A percentile compares a stretch with the other conserved stretches of the same genome.
Conservation (phyloP, 2,113 vertebrate species). For the Salvator merianae region DNA sequence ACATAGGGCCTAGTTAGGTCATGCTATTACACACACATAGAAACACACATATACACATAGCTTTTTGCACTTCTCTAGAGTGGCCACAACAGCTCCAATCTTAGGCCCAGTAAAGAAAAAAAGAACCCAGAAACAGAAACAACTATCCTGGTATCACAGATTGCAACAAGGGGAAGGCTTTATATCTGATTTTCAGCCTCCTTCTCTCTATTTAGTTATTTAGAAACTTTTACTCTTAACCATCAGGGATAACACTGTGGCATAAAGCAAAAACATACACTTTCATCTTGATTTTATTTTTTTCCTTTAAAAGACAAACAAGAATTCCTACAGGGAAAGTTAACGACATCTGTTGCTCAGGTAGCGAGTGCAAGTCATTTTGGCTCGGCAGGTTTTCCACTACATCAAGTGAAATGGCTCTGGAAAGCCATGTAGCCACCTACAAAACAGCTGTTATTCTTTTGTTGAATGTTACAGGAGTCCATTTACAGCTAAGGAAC, state of each 20-base stretch:
- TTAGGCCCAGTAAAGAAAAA: no score
- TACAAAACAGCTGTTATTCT: not conserved
- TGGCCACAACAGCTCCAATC: no score
- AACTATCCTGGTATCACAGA: not conserved
- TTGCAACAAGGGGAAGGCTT: not conserved
- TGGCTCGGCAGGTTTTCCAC: not conserved
- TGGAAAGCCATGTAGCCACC: not conserved
- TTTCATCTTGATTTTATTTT: not conserved
- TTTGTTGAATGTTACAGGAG: rapidly evolving
- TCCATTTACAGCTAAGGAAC: rapidly evolving
- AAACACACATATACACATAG: no score
- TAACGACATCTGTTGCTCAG: not conserved
- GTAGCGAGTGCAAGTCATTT: rapidly evolving
- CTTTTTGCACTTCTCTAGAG: no score
- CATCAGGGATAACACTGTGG: constrained; percentile 12
- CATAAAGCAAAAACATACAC: not conserved
- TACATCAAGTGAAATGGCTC: not conserved
- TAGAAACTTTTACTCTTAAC: not conserved
- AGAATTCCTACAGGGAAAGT: constrained; percentile 31
- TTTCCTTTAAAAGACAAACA: constrained; percentile 13
- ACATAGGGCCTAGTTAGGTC: no score
- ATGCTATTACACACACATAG: no score
- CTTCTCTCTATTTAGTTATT: not conserved
- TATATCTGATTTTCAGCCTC: not conserved
- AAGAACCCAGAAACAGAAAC: not conserved